phyloP scores from a whole-genome alignment of 2,113 vertebrate genomes.

The Triplophysa dalaica region DNA sequence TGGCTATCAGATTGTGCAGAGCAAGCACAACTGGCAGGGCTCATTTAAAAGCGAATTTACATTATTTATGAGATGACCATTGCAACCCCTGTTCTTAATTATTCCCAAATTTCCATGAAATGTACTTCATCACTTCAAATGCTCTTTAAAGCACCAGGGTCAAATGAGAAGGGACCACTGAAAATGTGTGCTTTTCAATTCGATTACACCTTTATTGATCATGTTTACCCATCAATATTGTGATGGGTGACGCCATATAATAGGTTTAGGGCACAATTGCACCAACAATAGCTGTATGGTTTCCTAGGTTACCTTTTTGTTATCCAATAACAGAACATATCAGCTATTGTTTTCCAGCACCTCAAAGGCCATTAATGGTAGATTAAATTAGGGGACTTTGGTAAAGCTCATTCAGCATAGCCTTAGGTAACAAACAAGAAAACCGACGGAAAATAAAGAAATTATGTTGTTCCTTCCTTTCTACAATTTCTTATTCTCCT shows the following conservation, averaged over 20 bases:
- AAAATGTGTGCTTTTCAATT: slow-evolving; percentile 50
- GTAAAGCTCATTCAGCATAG: slow-evolving; percentile 72
- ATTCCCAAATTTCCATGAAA: slow-evolving; percentile 69
- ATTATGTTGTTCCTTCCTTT: slow-evolving; percentile 15
- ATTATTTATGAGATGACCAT: slow-evolving; percentile 78
- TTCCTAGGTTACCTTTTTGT: slow-evolving; percentile 71
- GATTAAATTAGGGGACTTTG: slow-evolving; percentile 73
- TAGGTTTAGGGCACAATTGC: slow-evolving; percentile 68
- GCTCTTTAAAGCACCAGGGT: slow-evolving; percentile 20
- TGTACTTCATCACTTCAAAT: slow-evolving; percentile 38
- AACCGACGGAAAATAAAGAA: slow-evolving; percentile 23
- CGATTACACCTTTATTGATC: slow-evolving; percentile 63
- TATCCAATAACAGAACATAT: slow-evolving; percentile 64
- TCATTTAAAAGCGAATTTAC: slow-evolving; percentile 71
- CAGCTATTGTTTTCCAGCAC: slow-evolving; percentile 50
- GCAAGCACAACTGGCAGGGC: slow-evolving; percentile 72
- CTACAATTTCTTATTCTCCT: neutral
- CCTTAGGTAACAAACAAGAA: slow-evolving; percentile 62
- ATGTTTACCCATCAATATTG: slow-evolving; percentile 65
- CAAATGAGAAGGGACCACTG: neutral
- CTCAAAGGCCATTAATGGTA: slow-evolving; percentile 67
- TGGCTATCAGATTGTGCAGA: slow-evolving; percentile 64
- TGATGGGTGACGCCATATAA: slow-evolving; percentile 65
- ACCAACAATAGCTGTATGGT: slow-evolving; percentile 62
- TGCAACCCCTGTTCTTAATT: slow-evolving; percentile 71